Evolutionary conservation across 2,888 invertebrate genomes (phyloP).

Genomic region (Pecten maximus): DNA sequence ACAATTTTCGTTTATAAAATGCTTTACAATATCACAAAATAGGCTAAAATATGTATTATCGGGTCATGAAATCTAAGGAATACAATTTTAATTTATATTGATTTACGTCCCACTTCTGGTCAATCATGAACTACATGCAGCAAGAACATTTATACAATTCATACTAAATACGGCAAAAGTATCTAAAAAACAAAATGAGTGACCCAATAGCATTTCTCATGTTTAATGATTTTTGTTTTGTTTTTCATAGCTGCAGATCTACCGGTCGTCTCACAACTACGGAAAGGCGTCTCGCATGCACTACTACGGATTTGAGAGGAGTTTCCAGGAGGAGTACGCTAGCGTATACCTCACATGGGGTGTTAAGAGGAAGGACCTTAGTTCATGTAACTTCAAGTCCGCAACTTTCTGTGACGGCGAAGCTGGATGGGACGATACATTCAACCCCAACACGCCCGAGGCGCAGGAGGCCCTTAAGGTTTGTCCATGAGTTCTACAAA

Average conservation of each 20-base stretch:
- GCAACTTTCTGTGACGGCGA: constrained; percentile 70
- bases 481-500: too few species aligned
- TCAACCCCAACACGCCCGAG: constrained; percentile 71
- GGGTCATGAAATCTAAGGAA: too few species aligned
- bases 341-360: constrained; percentile 74
- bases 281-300: constrained; percentile 67
- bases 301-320: constrained; percentile 67
- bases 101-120: too few species aligned
- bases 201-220: too few species aligned
- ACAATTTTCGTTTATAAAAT: too few species aligned
- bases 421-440: constrained; percentile 72
- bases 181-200: neutral
- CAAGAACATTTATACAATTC: neutral
- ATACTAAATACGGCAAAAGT: too few species aligned
- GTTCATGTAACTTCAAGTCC: constrained; percentile 62
- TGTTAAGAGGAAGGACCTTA: constrained; percentile 62
- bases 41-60: too few species aligned
- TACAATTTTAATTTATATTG: too few species aligned
- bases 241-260: constrained; percentile 64
- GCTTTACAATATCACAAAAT: too few species aligned
- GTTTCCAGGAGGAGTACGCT: constrained; percentile 66
- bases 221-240: neutral
- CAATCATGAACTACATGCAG: neutral
- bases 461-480: constrained; percentile 77
- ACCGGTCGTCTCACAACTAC: constrained; percentile 65